Percentiles rank a stretch among this genome's conserved stretches.
These are phyloP conservation scores for Cydia strobilella DNA, from an alignment of 1,140 invertebrate genomes.

Conservation along the genomic window DNA sequence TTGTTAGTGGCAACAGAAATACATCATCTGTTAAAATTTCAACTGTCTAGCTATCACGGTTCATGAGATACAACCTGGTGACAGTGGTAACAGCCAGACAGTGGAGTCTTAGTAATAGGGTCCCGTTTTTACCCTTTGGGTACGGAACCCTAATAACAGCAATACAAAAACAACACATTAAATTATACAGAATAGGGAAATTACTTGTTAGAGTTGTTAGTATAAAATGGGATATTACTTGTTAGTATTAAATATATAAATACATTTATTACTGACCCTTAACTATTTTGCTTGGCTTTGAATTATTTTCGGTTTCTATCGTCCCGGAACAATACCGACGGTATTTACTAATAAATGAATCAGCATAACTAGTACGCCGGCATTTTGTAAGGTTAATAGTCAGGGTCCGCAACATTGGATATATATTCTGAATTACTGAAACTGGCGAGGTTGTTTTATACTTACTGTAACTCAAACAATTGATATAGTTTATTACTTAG, in stretches of 20 bases:
- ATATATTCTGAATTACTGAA: conserved; percentile 27
- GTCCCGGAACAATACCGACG: conserved; percentile 48
- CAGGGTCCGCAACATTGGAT: conserved; percentile 66
- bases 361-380: conserved; percentile 65
- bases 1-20: too few relatives aligned
- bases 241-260: conserved; percentile 28
- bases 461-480: conserved; percentile 40
- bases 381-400: conserved; percentile 70
- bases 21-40: too few relatives aligned
- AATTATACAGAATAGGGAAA: too few relatives aligned
- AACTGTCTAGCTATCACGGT: too few relatives aligned
- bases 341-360: conserved; percentile 68
- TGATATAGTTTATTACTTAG: not conserved
- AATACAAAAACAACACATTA: too few relatives aligned
- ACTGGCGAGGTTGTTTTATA: conserved; percentile 35
- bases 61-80: too few relatives aligned
- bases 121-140: too few relatives aligned
- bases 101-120: too few relatives aligned
- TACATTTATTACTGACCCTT: conserved; percentile 65
- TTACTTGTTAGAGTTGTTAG: too few relatives aligned
- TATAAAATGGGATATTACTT: too few relatives aligned
- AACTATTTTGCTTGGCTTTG: conserved; percentile 54
- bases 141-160: too few relatives aligned
- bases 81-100: too few relatives aligned
- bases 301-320: conserved; percentile 42